phyloP scores from a whole-genome alignment of 2,113 vertebrate species.

The Sceloporus undulatus region DNA sequence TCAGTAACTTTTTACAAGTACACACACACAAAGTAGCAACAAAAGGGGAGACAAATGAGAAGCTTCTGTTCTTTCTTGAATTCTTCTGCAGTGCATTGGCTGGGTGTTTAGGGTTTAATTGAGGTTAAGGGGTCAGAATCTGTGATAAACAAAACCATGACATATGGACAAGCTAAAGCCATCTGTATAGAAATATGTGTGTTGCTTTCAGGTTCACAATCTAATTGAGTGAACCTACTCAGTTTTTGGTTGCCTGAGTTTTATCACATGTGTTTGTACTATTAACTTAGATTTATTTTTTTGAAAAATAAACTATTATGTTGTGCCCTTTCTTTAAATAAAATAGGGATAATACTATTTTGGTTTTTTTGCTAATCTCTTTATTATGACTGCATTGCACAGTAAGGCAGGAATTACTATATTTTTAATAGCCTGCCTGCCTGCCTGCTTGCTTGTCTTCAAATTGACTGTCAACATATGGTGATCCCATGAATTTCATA shows the following conservation, averaged over 20 bases:
- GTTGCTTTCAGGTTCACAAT: slow-evolving; percentile 54
- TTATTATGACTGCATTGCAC: slow-evolving; percentile 21
- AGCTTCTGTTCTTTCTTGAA: slow-evolving; percentile 66
- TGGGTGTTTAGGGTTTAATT: slow-evolving; percentile 66
- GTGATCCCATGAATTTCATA: too few species aligned
- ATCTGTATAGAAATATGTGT: slow-evolving; percentile 57
- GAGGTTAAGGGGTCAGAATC: slow-evolving; percentile 69
- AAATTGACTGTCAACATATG: too few species aligned
- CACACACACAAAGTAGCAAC: slow-evolving; percentile 23
- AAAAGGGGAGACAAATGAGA: slow-evolving; percentile 31
- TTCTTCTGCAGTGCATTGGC: slow-evolving; percentile 59
- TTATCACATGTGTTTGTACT: slow-evolving; percentile 55
- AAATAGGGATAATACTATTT: slow-evolving; percentile 13
- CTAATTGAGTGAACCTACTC: slow-evolving; percentile 38
- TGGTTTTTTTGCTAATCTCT: slow-evolving; percentile 50
- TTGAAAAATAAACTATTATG: background rate
- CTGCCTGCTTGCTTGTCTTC: background rate
- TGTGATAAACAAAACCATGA: slow-evolving; percentile 64
- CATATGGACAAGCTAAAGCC: slow-evolving; percentile 62
- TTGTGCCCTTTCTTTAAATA: too few species aligned
- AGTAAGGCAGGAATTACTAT: background rate
- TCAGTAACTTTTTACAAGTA: slow-evolving; percentile 25
- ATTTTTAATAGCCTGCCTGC: background rate
- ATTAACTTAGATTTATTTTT: slow-evolving; percentile 36
- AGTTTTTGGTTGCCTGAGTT: slow-evolving; percentile 36